Conservation (phyloP, 23 tunicate species). For the Styela plicata region DNA sequence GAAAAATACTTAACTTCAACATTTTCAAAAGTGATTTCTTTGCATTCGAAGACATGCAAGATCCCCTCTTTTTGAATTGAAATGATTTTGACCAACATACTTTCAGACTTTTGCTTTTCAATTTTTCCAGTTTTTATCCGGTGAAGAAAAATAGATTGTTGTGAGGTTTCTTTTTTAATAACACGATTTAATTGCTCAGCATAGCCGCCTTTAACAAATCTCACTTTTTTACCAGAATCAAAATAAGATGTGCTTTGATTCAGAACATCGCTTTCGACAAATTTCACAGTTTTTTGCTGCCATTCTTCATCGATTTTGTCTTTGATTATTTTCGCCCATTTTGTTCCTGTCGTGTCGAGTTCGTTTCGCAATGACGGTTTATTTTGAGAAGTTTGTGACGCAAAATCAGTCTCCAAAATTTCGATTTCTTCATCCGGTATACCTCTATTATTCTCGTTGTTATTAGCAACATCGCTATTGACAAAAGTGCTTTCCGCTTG, state of each 20-base stretch:
- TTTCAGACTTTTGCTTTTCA: not conserved
- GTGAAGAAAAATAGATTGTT: conserved; percentile 8
- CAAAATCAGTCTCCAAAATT: not conserved
- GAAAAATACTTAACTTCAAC: not conserved
- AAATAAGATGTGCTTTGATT: not conserved
- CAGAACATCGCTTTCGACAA: not conserved
- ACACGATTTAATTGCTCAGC: conserved; percentile 11
- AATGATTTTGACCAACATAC: not conserved
- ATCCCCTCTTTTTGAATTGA: conserved; percentile 12
- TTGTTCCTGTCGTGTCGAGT: conserved; percentile 11
- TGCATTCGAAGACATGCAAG: conserved; percentile 3
- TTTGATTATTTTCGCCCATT: conserved; percentile 14
- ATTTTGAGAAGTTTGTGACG: not conserved
- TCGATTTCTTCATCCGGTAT: not conserved
- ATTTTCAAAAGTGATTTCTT: not conserved
- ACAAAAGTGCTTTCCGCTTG: not conserved
- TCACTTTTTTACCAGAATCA: conserved; percentile 25
- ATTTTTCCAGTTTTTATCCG: not conserved
- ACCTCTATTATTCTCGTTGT: not conserved
- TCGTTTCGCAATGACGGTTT: not conserved
- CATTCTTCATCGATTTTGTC: conserved; percentile 30
- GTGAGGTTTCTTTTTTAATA: conserved; percentile 3
- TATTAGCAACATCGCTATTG: not conserved
- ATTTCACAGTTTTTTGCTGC: conserved; percentile 8
- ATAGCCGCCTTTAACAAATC: conserved; percentile 8